phyloP scores from a whole-genome alignment of 2,888 invertebrate genomes.

The Nomada ruficornis region DNA sequence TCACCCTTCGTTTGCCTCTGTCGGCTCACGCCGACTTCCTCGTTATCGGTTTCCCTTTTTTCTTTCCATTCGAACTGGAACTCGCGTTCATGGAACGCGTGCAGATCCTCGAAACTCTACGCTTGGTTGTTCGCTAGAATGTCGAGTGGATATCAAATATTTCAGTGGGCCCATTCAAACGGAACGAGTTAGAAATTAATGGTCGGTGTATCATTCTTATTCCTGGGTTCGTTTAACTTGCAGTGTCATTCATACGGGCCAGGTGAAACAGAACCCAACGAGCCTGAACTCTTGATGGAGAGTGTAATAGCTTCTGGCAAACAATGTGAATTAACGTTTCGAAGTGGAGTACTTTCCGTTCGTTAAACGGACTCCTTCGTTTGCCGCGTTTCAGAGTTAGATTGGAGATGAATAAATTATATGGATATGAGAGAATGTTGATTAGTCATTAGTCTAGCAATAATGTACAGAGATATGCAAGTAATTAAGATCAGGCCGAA shows the following conservation, averaged over 20 bases:
- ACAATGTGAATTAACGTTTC: neutral
- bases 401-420: neutral
- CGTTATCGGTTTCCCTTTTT: neutral
- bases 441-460: too few species aligned
- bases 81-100: neutral
- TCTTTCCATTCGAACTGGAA: neutral
- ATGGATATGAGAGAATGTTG: too few species aligned
- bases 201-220: constrained; percentile 23
- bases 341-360: neutral
- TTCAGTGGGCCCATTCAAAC: constrained; percentile 19
- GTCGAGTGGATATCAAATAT: constrained; percentile 39
- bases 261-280: constrained; percentile 9
- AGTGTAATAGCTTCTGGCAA: constrained; percentile 1
- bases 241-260: neutral
- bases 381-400: neutral
- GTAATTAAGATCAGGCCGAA: too few species aligned
- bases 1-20: neutral
- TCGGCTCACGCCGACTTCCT: neutral
- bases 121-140: neutral
- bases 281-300: constrained; percentile 19
- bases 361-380: neutral
- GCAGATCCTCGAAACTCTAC: constrained; percentile 5
- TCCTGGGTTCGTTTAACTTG: constrained; percentile 33
- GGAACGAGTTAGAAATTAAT: constrained; percentile 33
- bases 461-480: too few species aligned